Evolutionary conservation across 2,113 vertebrate species (phyloP), one percentile per base, ranked within the genome.

Genomic region (Plestiodon gilberti): DNA sequence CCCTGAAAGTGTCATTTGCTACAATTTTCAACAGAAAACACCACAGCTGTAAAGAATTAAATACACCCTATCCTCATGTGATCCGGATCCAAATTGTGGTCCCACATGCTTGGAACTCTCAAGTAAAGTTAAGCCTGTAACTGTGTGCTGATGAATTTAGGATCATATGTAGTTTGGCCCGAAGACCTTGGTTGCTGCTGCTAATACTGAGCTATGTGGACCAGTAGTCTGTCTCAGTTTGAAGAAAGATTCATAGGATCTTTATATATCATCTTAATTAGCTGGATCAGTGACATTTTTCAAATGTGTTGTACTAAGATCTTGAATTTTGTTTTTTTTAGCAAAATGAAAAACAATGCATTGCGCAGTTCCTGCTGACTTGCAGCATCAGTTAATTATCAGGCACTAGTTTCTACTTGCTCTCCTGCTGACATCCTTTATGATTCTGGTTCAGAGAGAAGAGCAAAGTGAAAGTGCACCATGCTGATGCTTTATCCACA

Each of bases 301-400:
- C 43, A 59, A 75, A 35, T 70, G 43, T 4, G 25, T 25, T 89
- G 5, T 13, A 82, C 15, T 88, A 59, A n/a, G 18, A 88, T 69
- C 57, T 55, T 85, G 84, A 74, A 23, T 83, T 6, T 1, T 14
- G 3, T 80, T 13, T 9, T 33, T 88, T 52, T 78, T 86, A 89
- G 79, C 23, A 33, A 17, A 73, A 0, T 2, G 85, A 86, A 81
- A 70, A 82, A 82, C 90, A 83, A 30, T 89, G 18, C 48, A 33
- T 83, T 88, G 55, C 87, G 64, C 87, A 81, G 91, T 93, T 90
- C n/a, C 81, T 95, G 70, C 82, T 92, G 84, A 57, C 93, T 83
- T 55, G 25, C 93, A 33, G 83, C 48, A 78, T 78, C 67, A 91
- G 70, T 86, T 92, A 64, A 81, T 84, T 81, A 86, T 82, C 30